phyloP scores from a whole-genome alignment of 2,113 vertebrate genomes.

The Microtus montanus region DNA sequence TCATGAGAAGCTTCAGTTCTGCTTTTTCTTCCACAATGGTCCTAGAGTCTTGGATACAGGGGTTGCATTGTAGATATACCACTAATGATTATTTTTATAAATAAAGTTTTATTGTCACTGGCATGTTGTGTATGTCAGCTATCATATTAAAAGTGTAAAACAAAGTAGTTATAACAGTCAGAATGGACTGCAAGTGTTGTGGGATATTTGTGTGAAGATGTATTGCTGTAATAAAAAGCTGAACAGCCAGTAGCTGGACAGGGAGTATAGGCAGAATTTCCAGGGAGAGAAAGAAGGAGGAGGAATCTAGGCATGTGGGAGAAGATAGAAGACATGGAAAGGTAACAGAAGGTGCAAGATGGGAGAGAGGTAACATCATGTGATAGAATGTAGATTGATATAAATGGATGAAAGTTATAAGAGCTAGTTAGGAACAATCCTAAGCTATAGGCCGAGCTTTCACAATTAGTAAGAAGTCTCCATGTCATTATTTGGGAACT shows the following conservation, averaged over 20 bases:
- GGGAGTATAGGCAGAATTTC: too few relatives aligned
- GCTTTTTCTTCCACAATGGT: background rate
- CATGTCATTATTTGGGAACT: background rate
- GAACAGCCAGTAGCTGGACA: too few relatives aligned
- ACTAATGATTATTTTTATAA: background rate
- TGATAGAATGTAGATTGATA: background rate
- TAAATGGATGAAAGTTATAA: too few relatives aligned
- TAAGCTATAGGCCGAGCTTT: background rate
- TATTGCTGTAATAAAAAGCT: background rate
- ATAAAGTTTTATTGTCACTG: slow-evolving; percentile 43
- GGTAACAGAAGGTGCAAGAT: background rate
- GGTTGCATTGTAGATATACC: background rate
- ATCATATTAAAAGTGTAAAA: background rate
- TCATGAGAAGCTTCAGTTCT: too few relatives aligned
- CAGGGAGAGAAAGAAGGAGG: too few relatives aligned
- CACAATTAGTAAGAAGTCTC: background rate
- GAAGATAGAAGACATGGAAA: background rate
- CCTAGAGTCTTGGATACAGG: background rate
- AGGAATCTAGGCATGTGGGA: background rate
- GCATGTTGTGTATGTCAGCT: background rate
- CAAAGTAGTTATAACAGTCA: background rate
- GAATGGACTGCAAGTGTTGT: background rate
- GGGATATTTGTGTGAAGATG: background rate
- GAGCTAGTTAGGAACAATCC: too few relatives aligned
- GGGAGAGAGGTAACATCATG: background rate